These are phyloP conservation scores for Nothobranchius kuhntae DNA, from an alignment of 2,113 vertebrate species.

Conservation along the genomic window DNA sequence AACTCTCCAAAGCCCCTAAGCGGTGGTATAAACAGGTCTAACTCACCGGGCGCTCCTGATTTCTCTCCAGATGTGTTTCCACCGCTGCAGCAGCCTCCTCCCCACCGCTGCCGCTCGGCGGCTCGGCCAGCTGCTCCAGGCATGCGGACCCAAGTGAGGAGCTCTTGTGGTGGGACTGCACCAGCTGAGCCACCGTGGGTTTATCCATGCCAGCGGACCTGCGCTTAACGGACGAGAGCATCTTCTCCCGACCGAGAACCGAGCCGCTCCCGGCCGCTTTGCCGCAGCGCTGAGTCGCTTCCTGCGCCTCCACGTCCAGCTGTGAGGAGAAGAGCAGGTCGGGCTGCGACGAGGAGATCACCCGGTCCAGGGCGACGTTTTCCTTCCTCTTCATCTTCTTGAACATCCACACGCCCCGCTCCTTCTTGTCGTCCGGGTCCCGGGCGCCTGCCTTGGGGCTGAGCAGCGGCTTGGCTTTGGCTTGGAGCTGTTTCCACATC, in stretches of 20 bases:
- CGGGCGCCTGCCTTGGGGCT: conserved; percentile 68
- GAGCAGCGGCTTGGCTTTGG: conserved; percentile 75
- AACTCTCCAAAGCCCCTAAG: background rate
- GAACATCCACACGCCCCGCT: conserved; percentile 75
- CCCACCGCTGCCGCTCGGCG: conserved; percentile 9
- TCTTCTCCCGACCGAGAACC: conserved; percentile 45
- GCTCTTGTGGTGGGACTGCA: conserved; percentile 88
- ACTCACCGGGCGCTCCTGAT: conserved; percentile 38
- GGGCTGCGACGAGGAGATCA: conserved; percentile 89
- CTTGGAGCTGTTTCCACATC: conserved; percentile 85
- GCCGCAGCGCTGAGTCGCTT: conserved; percentile 39
- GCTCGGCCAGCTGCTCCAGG: conserved; percentile 54
- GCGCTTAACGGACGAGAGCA: conserved; percentile 11
- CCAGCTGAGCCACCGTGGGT: conserved; percentile 63
- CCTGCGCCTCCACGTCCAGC: conserved; percentile 63
- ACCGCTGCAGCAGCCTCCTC: conserved; percentile 10
- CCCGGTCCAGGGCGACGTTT: conserved; percentile 81
- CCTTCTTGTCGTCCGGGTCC: conserved; percentile 71
- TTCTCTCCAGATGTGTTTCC: conserved; percentile 18
- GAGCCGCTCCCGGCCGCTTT: conserved; percentile 37
- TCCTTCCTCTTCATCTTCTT: conserved; percentile 76
- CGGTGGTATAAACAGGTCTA: background rate
- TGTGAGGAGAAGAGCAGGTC: conserved; percentile 82
- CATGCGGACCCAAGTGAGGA: conserved; percentile 65
- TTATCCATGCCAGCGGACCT: conserved; percentile 30